These are phyloP conservation scores for Lipotes vexillifer DNA, from an alignment of 2,113 vertebrate genomes.

Conservation along the genomic window DNA sequence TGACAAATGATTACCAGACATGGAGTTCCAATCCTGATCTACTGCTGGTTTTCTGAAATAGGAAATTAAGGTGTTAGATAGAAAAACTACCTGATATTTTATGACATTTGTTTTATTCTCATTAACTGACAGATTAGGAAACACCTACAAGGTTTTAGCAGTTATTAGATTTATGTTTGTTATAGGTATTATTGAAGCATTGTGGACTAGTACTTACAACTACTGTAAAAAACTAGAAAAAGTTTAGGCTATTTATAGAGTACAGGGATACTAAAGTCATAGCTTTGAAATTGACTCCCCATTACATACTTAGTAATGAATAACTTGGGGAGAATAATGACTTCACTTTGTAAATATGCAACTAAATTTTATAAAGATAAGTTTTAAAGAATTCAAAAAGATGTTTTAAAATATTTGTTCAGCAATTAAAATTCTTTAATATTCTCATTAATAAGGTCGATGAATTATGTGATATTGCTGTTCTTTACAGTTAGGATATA, in stretches of 20 bases:
- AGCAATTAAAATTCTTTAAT: not conserved
- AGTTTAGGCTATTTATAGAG: not conserved
- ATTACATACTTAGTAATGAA: not conserved
- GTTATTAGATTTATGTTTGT: not conserved
- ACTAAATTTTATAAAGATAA: not conserved
- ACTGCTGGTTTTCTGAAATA: constrained; percentile 1
- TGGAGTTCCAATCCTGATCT: not conserved
- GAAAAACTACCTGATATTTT: not conserved
- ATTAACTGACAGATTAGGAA: not conserved
- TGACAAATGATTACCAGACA: not conserved
- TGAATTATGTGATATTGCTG: not conserved
- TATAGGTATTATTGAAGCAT: not conserved
- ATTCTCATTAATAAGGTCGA: not conserved
- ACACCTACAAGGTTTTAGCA: not conserved
- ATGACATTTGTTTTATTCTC: not conserved
- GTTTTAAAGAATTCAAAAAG: not conserved
- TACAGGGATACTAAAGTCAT: not conserved
- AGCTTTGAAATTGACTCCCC: not conserved
- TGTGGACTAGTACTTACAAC: not conserved
- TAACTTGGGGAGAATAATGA: not conserved
- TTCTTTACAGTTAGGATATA: not conserved
- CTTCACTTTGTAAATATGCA: not conserved
- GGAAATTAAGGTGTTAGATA: not conserved
- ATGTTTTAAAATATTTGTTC: not conserved
- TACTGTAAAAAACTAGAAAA: not conserved